Base-by-base conservation (phyloP, 2,888 invertebrate genomes). In the Pteria penguin region DNA sequence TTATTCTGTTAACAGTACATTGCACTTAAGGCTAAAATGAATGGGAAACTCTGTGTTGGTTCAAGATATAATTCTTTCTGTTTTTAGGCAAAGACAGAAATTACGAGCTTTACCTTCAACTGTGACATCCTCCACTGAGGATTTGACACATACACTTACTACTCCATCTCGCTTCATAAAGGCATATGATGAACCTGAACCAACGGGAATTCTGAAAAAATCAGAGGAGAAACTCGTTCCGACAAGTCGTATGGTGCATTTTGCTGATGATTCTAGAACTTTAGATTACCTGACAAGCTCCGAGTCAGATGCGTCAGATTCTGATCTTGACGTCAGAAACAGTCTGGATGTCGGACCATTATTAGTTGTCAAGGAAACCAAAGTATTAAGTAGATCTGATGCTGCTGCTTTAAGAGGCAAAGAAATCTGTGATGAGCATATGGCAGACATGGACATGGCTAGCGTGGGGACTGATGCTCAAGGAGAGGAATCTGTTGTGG, bases 191-290 rank as follows among this genome's bases (percentile, higher is more conserved):
- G 68, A 72, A 4, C 26, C 31, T 4, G 69, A 72, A 55, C 66
- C 76, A 4, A 32, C 54, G 52, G 58, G 76, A 27, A 76, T 76
- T 52, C 72, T 76, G 1, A 72, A 45, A 32, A 33, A 67, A 3
- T 11, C 61, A n/a, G 45, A 60, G 22, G 32, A 8, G 4, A 31
- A 26, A 2, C 22, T 45, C 24, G 26, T 55, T 24, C 22, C 54
- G 22, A 36, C 24, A 8, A 61, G 67, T 24, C 67, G 61, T 2
- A 68, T 69, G 33, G 76, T 76, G 5, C 72, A 63, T 52, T 76
- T 76, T 32, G 63, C 72, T 14, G 76, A 76, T 31, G 72, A 76
- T 18, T 31, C 27, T 24, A 52, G 18, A 22, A 61, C 63, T 1
- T 32, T 57, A 8, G 61, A 68, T 22, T 75, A 60, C 18, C 24